Conservation (phyloP, 2,888 invertebrate species). For the Limenitis camilla region DNA sequence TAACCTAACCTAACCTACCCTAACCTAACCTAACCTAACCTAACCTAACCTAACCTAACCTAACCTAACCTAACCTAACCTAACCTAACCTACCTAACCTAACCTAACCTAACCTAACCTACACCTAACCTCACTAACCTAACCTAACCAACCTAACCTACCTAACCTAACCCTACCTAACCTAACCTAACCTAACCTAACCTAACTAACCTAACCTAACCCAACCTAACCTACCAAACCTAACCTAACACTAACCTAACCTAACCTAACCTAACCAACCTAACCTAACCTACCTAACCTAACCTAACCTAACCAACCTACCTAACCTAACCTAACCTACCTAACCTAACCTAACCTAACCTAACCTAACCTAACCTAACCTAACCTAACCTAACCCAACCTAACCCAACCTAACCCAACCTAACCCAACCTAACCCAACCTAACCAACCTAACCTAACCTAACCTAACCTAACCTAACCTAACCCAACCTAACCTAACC, state of each 20-base stretch:
- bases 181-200: slow-evolving; percentile 32
- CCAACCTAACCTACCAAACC: slow-evolving; percentile 30
- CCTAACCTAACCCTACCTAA: slow-evolving; percentile 30
- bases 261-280: slow-evolving; percentile 29
- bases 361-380: slow-evolving; percentile 27
- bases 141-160: slow-evolving; percentile 30
- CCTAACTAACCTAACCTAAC: slow-evolving; percentile 29
- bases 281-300: slow-evolving; percentile 29
- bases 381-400: slow-evolving; percentile 27
- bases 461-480: no score
- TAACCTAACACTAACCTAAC: slow-evolving; percentile 27
- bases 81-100: no score
- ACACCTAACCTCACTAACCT: slow-evolving; percentile 22
- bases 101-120: slow-evolving; percentile 19
- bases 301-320: slow-evolving; percentile 30
- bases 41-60: slow-evolving; percentile 23
- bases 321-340: no score
- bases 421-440: slow-evolving; percentile 20
- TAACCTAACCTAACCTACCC: no score
- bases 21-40: no score
- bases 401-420: slow-evolving; percentile 26
- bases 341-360: slow-evolving; percentile 30
- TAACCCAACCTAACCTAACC: no score
- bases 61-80: slow-evolving; percentile 29
- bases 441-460: slow-evolving; percentile 21